Evolutionary conservation across 2,888 invertebrate species (phyloP), one percentile per base, ranked within the genome.

Genomic region (Drosophila bunnanda): DNA sequence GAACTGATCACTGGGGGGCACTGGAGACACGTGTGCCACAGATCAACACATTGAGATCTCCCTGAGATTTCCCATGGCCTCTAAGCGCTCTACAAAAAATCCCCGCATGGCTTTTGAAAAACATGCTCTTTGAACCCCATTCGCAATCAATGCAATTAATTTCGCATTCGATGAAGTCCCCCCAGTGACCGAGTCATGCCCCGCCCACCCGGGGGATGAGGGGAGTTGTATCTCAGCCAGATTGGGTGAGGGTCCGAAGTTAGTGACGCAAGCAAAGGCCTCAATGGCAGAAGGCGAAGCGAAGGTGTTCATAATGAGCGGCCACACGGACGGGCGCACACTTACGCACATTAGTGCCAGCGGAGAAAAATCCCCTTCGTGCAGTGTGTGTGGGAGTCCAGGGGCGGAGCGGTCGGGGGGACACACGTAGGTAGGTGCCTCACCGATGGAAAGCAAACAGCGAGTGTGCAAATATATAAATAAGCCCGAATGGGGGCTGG

Each of bases 241-340:
- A 3, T 2, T 3, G 13, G 28, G 5, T 15, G n/a, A n/a, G 22
- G 22, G 22, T 8, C 25, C 8, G 13, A 13, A n/a, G 28, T 48
- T 22, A 38, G 62, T 62, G 62, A 67, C 67, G 67, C 67, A 67
- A 66, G 46, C 43, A 66, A 53, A 52, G 46, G 38, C 44, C 60
- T 59, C 59, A 44, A 38, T 52, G 34, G 50, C 20, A 34, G 17
- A n/a, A 15, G 20, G 28, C 25, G 15, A 46, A 30, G 28, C 30
- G 69, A 68, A 69, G 68, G 68, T 69, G 58, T 58, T 17, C 58
- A 30, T 46, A 69, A 69, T 69, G 69, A 69, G 69, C n/a, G 30
- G 44, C 34, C 34, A 61, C 65, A 34, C 34, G 36, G 7, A 38
- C 36, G 36, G 36, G 10, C 20, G 30, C 34, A 61, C 65, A 34